Percentiles rank a stretch among this genome's conserved stretches.
These are phyloP conservation scores for Periophthalmus modestus DNA, from an alignment of 2,113 vertebrate genomes.

Conservation along the genomic window DNA sequence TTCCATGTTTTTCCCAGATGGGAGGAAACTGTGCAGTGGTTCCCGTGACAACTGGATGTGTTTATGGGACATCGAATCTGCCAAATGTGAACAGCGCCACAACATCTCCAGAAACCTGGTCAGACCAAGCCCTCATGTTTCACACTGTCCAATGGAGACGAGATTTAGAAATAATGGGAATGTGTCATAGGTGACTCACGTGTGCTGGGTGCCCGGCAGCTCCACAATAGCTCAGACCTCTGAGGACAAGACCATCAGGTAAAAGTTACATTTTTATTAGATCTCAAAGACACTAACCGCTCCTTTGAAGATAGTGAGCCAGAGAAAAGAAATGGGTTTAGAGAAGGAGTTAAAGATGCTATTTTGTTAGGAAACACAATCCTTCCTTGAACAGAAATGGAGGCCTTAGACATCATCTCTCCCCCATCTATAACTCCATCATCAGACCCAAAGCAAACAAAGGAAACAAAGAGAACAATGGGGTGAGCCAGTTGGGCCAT, in stretches of 20 bases:
- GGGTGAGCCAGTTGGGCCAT: no score
- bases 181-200: conserved; percentile 86
- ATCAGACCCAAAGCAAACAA: no score
- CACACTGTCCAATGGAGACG: neutral
- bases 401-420: no score
- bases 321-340: no score
- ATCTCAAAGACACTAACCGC: no score
- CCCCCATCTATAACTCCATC: no score
- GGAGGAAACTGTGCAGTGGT: conserved; percentile 85
- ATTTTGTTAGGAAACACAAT: no score
- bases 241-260: conserved; percentile 95
- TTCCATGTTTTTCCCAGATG: conserved; percentile 71
- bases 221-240: conserved; percentile 88
- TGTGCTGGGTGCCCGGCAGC: conserved; percentile 93
- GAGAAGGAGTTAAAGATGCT: no score
- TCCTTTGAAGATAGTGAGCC: no score
- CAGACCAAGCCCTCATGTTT: conserved; percentile 9
- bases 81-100: conserved; percentile 81
- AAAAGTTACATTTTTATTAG: neutral
- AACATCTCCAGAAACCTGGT: conserved; percentile 93
- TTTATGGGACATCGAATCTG: conserved; percentile 90
- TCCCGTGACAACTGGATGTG: conserved; percentile 93
- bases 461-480: no score
- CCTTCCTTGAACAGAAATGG: no score
- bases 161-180: conserved; percentile 12